phyloP scores from a whole-genome alignment of 2,888 invertebrate genomes.

The Liopterus haemorrhoidalis region DNA sequence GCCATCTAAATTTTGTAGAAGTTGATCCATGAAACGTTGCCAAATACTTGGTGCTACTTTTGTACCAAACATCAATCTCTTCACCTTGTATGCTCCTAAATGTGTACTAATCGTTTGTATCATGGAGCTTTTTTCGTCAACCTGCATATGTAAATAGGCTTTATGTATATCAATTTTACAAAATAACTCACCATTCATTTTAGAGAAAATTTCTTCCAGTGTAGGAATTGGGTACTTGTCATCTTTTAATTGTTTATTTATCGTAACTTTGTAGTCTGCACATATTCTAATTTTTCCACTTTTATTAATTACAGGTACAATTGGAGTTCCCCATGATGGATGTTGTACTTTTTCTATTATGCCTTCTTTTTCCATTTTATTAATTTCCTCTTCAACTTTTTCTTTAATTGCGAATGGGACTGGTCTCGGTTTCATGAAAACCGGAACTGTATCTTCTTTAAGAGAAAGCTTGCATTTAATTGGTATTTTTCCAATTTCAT shows the following conservation, averaged over 20 bases:
- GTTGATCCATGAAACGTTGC: slow-evolving; percentile 34
- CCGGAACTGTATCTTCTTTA: slow-evolving; percentile 6
- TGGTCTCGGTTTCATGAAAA: slow-evolving; percentile 8
- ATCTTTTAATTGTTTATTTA: slow-evolving; percentile 19
- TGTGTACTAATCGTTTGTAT: slow-evolving; percentile 22
- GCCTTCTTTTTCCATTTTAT: slow-evolving; percentile 16
- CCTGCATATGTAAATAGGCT: slow-evolving; percentile 21
- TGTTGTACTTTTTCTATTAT: slow-evolving; percentile 2
- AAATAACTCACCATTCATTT: slow-evolving; percentile 25
- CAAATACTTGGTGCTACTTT: slow-evolving; percentile 32
- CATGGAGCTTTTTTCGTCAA: slow-evolving; percentile 16
- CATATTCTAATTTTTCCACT: slow-evolving; percentile 28
- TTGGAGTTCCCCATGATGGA: slow-evolving; percentile 27
- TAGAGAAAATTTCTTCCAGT: slow-evolving; percentile 21
- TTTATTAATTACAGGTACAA: slow-evolving; percentile 29
- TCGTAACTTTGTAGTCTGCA: slow-evolving; percentile 27
- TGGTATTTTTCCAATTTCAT: slow-evolving; percentile 3
- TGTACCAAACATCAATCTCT: slow-evolving; percentile 25
- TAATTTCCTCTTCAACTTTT: slow-evolving; percentile 3
- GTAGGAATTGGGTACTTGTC: slow-evolving; percentile 34
- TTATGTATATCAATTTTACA: slow-evolving; percentile 21
- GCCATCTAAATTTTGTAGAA: slow-evolving; percentile 29
- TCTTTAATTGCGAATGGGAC: slow-evolving; percentile 6
- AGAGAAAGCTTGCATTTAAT: slow-evolving; percentile 2
- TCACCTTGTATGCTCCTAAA: slow-evolving; percentile 10